phyloP scores from a whole-genome alignment of 2,113 vertebrate genomes.

The Tichodroma muraria region DNA sequence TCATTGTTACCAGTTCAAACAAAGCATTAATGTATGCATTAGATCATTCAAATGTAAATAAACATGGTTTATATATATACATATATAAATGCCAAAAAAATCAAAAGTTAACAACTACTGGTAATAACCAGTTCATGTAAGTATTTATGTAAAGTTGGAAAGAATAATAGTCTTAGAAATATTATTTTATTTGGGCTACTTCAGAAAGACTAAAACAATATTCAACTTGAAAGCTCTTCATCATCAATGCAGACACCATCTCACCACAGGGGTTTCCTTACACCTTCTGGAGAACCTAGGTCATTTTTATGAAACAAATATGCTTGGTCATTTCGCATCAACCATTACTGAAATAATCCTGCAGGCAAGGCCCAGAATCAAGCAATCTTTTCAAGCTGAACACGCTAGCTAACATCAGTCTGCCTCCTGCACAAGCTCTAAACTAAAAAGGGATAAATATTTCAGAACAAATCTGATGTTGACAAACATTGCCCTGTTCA shows the following conservation, averaged over 20 bases:
- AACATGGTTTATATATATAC: not conserved
- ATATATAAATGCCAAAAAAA: not conserved
- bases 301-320: not conserved
- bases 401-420: no score
- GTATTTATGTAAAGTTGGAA: not conserved
- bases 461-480: not conserved
- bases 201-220: not conserved
- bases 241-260: not conserved
- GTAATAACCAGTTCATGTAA: not conserved
- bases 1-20: not conserved
- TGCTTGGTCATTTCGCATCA: not conserved
- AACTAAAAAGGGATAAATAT: not conserved
- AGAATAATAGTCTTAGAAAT: not conserved
- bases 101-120: not conserved
- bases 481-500: not conserved
- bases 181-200: not conserved
- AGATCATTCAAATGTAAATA: not conserved
- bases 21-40: not conserved
- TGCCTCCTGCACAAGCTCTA: not conserved
- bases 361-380: not conserved
- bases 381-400: not conserved
- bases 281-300: not conserved
- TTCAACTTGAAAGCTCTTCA: not conserved
- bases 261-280: not conserved
- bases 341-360: not conserved